Evolutionary conservation across 2,113 vertebrate species (phyloP), one percentile per base, ranked within the genome.

Genomic region (Dermatemys mawii): DNA sequence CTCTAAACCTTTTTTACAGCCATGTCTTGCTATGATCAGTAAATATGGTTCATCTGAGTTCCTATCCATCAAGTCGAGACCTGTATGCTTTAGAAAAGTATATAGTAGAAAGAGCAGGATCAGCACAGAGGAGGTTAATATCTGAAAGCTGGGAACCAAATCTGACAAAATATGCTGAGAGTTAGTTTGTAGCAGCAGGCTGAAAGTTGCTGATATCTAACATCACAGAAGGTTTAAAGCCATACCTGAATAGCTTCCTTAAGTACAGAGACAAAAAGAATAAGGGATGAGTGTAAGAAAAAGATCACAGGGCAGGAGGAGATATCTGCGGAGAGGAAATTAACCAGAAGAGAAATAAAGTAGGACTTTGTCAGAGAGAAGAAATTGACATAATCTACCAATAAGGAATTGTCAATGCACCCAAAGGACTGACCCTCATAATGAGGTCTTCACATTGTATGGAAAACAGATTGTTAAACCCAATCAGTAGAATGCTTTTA

Each of bases 201-300:
- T 63, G 32, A 63, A 63, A 63, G 32, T 32, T 53, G 51, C 51
- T 22, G 8, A 53, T 53, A 8, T 99, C 99, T 99, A 63, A 63
- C 6, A 19, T 13, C 13, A 35, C 32, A 32, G 14, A 19, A n/a
- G 63, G 7, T n/a, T 22, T 8, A 70, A 38, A 70, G n/a, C 19
- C n/a, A 70, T 38, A n/a, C 19, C 63, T 22, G 19, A 38, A 70
- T 6, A 70, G n/a, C 63, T 70, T 70, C 63, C 9, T 70, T 38
- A 70, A 70, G 14, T 38, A 67, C 9, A 11, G 35, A 38, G 35
- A 14, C 60, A 67, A 63, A 63, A 63, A 19, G 60, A 67, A 67
- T 67, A 63, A 35, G 32, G 11, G 60, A 35, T 35, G 14, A 63
- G 60, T 14, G 32, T 16, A 67, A 67, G 63, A 67, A 67, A 67